Evolutionary conservation across 1,140 invertebrate species (phyloP).

Genomic region (Eurosta solidaginis): DNA sequence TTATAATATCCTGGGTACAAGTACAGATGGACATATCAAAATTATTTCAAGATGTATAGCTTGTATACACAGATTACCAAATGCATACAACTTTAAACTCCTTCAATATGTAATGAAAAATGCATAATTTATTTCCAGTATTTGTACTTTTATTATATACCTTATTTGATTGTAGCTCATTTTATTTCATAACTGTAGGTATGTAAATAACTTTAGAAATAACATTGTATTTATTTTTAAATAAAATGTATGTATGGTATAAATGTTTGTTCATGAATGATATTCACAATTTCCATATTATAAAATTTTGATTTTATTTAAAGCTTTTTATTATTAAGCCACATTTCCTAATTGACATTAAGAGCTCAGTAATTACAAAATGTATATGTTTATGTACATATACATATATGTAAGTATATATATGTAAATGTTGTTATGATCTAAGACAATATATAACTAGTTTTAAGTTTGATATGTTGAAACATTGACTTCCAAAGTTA

Average conservation of each 20-base stretch:
- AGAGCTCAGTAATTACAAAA: background rate
- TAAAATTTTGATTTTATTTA: slow-evolving; percentile 3
- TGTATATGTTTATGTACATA: background rate
- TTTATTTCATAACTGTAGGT: slow-evolving; percentile 14
- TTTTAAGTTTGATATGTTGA: slow-evolving; percentile 15
- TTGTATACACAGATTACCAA: no score
- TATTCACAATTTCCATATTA: background rate
- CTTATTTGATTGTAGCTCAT: slow-evolving; percentile 27
- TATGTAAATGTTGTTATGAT: background rate
- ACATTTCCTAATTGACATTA: slow-evolving; percentile 12
- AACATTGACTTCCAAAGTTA: background rate
- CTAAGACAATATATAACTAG: background rate
- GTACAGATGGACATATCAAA: no score
- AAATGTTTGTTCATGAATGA: slow-evolving; percentile 1
- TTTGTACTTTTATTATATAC: slow-evolving; percentile 28
- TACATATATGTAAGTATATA: background rate
- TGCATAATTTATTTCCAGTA: background rate
- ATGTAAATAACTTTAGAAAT: slow-evolving; percentile 20
- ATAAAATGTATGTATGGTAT: slow-evolving; percentile 1
- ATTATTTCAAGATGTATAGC: no score
- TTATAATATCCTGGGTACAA: no score
- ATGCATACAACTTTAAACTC: no score
- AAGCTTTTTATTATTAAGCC: slow-evolving; percentile 25
- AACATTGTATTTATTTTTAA: slow-evolving; percentile 1
- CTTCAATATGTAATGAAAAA: no score